These are phyloP conservation scores for Microplitis mediator DNA, from an alignment of 1,140 invertebrate species.

Conservation along the genomic window DNA sequence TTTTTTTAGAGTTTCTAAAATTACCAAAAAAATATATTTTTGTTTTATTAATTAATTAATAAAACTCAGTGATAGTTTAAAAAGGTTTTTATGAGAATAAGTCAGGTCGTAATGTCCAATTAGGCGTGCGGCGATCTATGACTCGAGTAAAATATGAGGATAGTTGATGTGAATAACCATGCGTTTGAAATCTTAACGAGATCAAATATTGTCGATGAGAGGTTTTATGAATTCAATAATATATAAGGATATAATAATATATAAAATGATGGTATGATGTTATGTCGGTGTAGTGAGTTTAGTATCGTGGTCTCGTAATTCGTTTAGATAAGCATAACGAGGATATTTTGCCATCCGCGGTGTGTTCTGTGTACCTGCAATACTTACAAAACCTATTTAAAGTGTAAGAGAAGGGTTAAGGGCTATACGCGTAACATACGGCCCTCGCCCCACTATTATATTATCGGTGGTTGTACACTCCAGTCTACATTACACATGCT, in stretches of 20 bases:
- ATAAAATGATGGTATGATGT: background rate
- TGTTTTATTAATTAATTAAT: no score
- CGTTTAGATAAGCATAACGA: constrained; percentile 13
- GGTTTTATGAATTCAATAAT: no score
- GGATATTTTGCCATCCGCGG: background rate
- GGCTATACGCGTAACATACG: constrained; percentile 17
- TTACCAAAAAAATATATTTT: no score
- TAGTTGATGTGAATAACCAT: background rate
- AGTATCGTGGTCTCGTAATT: constrained; percentile 7
- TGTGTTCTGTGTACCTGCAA: background rate
- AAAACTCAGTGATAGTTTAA: no score
- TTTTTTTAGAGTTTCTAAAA: no score
- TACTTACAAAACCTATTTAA: background rate
- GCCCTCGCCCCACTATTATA: constrained; percentile 17
- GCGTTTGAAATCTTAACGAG: no score
- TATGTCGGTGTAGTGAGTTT: no score
- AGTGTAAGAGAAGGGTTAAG: constrained; percentile 12
- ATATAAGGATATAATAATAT: no score
- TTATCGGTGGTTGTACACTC: constrained; percentile 17
- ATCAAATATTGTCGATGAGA: no score
- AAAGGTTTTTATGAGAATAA: no score
- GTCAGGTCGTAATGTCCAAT: no score
- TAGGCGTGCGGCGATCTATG: no score
- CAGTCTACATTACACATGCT: constrained; percentile 19
- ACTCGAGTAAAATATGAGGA: background rate